phyloP scores from a whole-genome alignment of 2,113 vertebrate genomes.

The Pungitius pungitius region DNA sequence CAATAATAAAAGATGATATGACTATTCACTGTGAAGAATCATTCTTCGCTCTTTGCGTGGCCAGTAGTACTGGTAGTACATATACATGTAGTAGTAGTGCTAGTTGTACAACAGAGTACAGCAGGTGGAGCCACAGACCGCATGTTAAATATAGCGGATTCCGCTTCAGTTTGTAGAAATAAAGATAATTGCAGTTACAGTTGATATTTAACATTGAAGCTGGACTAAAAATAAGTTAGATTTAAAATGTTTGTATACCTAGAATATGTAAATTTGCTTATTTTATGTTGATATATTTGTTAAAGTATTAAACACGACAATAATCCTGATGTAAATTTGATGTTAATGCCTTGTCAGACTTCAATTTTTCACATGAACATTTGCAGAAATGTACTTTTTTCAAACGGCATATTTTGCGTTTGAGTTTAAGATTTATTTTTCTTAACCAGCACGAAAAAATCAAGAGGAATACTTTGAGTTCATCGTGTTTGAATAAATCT shows the following conservation, averaged over 20 bases:
- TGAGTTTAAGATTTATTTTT: not conserved
- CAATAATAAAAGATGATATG: not conserved
- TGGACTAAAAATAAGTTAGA: not conserved
- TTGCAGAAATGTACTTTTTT: not conserved
- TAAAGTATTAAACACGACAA: not conserved
- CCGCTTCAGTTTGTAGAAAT: not conserved
- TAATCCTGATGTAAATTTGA: not conserved
- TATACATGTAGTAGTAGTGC: not conserved
- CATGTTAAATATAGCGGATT: not conserved
- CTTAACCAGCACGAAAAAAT: not conserved
- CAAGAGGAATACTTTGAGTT: not conserved
- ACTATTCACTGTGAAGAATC: not conserved
- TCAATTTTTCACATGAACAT: not conserved
- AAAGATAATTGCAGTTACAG: not conserved
- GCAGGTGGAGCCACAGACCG: constrained; percentile 49
- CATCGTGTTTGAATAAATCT: not conserved
- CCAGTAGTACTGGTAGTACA: not conserved
- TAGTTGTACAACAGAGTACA: not conserved
- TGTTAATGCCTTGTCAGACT: not conserved
- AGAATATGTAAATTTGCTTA: not conserved
- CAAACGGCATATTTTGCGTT: not conserved
- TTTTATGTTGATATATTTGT: not conserved
- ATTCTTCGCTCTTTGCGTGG: not conserved
- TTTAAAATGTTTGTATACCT: not conserved
- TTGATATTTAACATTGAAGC: not conserved